Evolutionary conservation across 2,888 invertebrate genomes (phyloP), one percentile per base, ranked within the genome.

Genomic region (Onthophagus sagittarius): DNA sequence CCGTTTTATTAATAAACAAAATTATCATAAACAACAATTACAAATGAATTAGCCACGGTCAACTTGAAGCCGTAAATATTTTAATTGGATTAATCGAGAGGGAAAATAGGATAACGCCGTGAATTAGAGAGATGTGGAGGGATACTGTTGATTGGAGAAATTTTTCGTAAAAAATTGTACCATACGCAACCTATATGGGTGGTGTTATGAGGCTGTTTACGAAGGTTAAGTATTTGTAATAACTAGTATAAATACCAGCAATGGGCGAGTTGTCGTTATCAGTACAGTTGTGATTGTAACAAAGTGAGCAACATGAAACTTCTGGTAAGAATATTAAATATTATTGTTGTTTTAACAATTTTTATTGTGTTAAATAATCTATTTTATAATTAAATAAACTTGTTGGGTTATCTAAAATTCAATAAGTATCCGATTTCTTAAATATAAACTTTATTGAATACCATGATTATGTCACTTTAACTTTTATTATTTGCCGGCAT

Each of bases 221-320:
- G 67, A 67, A 67, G 67, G 67, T 67, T 67, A 67, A 31, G 23
- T 32, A 23, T 67, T 67, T 32, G 31, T 23, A 23, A 67, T 67
- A 23, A 13, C 15, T n/a, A 23, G 32, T 67, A 67, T 67, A 67
- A 67, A 67, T 67, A 67, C 67, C 23, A 31, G 32, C 23, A 23
- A 31, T 32, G n/a, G 23, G 31, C 23, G 23, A 31, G 67, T 53
- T 67, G 67, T 32, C 32, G 67, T 67, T 67, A 67, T 67, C 67
- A 67, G 67, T 67, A 31, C n/a, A 14, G 2, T 23, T 67, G 15
- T 67, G 15, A 32, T 67, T n/a, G 23, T 31, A n/a, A 6, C 31
- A 67, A 67, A 67, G 67, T 14, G 31, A 70, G 13, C 39, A 70
- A 15, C 70, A 70, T 70, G 70, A 70, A 70, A 62, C 63, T 70